These are phyloP conservation scores for Trogon melanurus DNA, from an alignment of 2,113 vertebrate genomes.

Conservation along the genomic window DNA sequence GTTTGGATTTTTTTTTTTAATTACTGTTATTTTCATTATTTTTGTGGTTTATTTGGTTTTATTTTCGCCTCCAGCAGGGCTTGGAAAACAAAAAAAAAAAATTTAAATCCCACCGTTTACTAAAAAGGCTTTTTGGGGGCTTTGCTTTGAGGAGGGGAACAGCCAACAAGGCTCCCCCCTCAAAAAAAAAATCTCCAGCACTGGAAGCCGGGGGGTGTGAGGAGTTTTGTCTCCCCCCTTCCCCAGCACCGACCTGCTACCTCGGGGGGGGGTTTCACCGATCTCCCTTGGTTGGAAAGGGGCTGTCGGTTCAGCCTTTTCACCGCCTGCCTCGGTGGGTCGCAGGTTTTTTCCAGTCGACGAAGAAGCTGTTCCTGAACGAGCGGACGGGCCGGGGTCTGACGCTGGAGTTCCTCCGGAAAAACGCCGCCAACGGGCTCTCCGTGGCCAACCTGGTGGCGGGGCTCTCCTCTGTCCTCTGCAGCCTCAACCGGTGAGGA, in stretches of 20 bases:
- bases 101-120: not conserved
- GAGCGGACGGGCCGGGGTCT: slow-evolving; percentile 53
- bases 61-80: not conserved
- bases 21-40: not conserved
- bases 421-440: slow-evolving; percentile 85
- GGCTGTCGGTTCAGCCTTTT: accelerated
- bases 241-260: not conserved
- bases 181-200: not conserved
- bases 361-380: slow-evolving; percentile 79
- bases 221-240: no score
- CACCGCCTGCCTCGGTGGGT: not conserved
- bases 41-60: not conserved
- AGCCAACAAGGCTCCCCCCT: not conserved
- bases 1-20: not conserved
- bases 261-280: not conserved
- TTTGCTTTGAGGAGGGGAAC: not conserved
- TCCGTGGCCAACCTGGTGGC: slow-evolving; percentile 88
- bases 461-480: slow-evolving; percentile 81
- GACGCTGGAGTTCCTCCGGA: slow-evolving; percentile 84
- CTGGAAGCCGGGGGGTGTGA: no score
- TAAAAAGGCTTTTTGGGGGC: not conserved
- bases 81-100: not conserved
- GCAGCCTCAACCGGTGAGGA: slow-evolving; percentile 82
- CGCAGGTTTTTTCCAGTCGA: slow-evolving; percentile 81
- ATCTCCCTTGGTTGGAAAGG: not conserved